These are phyloP conservation scores for Vulpes lagopus DNA, from an alignment of 2,113 vertebrate genomes.

Conservation along the genomic window DNA sequence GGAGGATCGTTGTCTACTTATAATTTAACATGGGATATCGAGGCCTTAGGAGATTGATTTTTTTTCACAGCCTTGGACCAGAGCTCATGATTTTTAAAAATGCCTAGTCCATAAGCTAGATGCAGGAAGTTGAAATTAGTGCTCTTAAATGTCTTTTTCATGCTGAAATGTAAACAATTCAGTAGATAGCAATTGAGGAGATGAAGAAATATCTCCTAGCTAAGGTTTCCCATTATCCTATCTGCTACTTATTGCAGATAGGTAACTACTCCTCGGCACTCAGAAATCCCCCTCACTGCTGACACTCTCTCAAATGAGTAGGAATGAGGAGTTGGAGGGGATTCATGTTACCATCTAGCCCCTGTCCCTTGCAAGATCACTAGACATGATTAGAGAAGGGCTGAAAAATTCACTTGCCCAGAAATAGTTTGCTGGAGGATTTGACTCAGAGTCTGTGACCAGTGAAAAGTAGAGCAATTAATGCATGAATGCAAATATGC, in stretches of 20 bases:
- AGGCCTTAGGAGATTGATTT: not conserved
- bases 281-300: not conserved
- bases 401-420: not conserved
- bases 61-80: not conserved
- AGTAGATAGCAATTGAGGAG: not conserved
- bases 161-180: not conserved
- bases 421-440: not conserved
- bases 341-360: not conserved
- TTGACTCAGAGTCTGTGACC: not conserved
- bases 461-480: not conserved
- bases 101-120: not conserved
- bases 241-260: not conserved
- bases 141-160: constrained; percentile 31
- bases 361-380: not conserved
- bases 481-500: not conserved
- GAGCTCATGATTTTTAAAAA: constrained; percentile 29
- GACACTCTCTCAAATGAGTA: not conserved
- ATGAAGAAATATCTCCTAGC: not conserved
- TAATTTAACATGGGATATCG: not conserved
- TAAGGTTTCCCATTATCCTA: not conserved
- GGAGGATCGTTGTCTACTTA: not conserved
- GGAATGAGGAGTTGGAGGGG: not conserved
- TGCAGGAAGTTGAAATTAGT: not conserved
- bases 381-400: not conserved
- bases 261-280: not conserved